phyloP scores from a whole-genome alignment of 2,797 vertebrate species.

The Bufotes viridis region DNA sequence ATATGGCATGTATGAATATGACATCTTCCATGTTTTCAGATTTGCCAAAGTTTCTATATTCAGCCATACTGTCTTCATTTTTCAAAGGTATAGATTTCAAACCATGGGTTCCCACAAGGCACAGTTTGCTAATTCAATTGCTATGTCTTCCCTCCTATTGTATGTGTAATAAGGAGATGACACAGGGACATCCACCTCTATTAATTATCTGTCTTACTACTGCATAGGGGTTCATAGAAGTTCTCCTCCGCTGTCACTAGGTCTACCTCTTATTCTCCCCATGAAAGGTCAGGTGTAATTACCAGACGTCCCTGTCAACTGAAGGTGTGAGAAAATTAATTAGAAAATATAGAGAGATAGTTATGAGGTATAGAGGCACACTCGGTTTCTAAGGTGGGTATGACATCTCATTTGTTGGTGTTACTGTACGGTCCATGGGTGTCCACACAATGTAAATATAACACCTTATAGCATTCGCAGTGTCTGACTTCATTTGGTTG shows the following conservation, averaged over 20 bases:
- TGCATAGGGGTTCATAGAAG: background rate
- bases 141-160: background rate
- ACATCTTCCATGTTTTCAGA: no score
- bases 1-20: no score
- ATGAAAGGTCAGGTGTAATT: constrained; percentile 63
- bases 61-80: background rate
- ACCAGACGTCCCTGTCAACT: constrained; percentile 49
- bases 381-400: background rate
- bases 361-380: background rate
- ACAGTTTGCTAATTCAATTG: background rate
- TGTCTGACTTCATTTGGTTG: no score
- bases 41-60: background rate
- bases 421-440: background rate
- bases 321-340: constrained; percentile 54
- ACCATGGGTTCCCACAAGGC: background rate
- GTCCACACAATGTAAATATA: background rate
- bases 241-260: constrained; percentile 4
- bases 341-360: constrained; percentile 22
- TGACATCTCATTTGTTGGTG: background rate
- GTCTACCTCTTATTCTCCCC: background rate
- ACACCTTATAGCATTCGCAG: background rate
- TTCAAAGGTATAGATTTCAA: background rate
- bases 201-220: constrained; percentile 38
- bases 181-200: background rate
- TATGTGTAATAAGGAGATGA: constrained; percentile 5